Conservation (phyloP, 2,113 vertebrate genomes). For the Otocyon megalotis region DNA sequence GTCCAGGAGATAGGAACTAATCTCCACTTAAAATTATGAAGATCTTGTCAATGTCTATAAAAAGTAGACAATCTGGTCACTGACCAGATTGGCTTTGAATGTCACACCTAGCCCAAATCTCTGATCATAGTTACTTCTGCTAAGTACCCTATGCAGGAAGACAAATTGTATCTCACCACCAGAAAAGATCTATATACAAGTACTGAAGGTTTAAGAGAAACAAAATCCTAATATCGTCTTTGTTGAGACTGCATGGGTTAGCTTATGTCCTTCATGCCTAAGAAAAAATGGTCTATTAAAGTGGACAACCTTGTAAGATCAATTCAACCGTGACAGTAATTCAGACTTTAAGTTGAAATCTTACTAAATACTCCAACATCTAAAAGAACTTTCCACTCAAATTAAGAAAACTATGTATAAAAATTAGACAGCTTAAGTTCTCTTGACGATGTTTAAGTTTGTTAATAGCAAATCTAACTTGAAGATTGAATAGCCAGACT, state of each 20-base stretch:
- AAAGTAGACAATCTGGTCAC: neutral
- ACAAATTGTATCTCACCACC: conserved; percentile 43
- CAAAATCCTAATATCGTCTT: neutral
- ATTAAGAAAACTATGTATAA: conserved; percentile 15
- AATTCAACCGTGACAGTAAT: conserved; percentile 38
- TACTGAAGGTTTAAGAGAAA: conserved; percentile 46
- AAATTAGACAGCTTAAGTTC: conserved; percentile 43
- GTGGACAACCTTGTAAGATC: neutral
- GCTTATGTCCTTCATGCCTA: neutral
- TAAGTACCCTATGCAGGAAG: neutral
- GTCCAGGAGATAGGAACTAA: neutral
- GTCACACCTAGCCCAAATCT: neutral
- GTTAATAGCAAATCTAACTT: neutral
- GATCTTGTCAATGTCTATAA: neutral
- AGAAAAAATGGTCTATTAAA: neutral
- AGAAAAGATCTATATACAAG: conserved; percentile 39
- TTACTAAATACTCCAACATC: neutral
- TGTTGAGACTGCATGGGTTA: neutral
- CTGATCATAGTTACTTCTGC: neutral
- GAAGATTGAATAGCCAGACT: neutral
- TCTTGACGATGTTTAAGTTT: conserved; percentile 19
- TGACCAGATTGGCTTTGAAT: neutral
- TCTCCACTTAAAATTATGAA: conserved; percentile 28
- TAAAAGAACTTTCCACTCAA: conserved; percentile 9
- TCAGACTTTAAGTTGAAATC: conserved; percentile 38